phyloP scores from a whole-genome alignment of 2,888 invertebrate species.

The Chironomus riparius region DNA sequence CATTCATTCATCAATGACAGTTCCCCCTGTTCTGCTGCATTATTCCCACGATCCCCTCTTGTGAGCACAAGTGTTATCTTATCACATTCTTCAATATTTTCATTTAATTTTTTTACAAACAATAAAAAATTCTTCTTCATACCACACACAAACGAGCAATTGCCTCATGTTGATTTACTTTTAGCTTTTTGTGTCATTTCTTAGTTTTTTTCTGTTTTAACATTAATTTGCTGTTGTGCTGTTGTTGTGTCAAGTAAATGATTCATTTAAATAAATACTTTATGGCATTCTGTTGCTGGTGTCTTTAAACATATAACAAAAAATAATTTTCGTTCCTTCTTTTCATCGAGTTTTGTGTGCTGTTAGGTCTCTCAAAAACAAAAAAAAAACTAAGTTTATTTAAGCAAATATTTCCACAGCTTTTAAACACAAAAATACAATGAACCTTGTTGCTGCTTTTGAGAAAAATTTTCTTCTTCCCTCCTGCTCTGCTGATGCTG shows the following conservation, averaged over 20 bases:
- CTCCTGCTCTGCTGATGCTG: not conserved
- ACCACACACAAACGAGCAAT: not conserved
- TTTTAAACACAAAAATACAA: not conserved
- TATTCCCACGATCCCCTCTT: not conserved
- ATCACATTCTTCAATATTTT: conserved; percentile 5
- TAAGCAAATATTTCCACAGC: conserved; percentile 21
- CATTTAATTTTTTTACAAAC: not conserved
- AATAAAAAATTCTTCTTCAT: not conserved
- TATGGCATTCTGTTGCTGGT: not conserved
- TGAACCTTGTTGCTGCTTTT: not conserved
- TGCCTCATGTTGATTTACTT: not conserved
- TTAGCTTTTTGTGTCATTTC: not conserved
- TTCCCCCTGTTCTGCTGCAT: not conserved
- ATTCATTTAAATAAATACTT: conserved; percentile 5
- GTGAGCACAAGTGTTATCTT: not conserved
- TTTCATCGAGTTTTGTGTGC: not conserved
- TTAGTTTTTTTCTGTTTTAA: not conserved
- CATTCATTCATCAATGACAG: not conserved
- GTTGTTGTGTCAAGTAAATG: not conserved
- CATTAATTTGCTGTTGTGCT: not conserved
- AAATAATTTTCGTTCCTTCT: not conserved
- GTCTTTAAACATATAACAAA: not conserved
- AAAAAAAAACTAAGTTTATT: not conserved
- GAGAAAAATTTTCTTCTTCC: not conserved
- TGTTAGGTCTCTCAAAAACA: too few relatives aligned